Base-by-base conservation (phyloP, 2,797 vertebrate species). In the Lagocephalus sceleratus region DNA sequence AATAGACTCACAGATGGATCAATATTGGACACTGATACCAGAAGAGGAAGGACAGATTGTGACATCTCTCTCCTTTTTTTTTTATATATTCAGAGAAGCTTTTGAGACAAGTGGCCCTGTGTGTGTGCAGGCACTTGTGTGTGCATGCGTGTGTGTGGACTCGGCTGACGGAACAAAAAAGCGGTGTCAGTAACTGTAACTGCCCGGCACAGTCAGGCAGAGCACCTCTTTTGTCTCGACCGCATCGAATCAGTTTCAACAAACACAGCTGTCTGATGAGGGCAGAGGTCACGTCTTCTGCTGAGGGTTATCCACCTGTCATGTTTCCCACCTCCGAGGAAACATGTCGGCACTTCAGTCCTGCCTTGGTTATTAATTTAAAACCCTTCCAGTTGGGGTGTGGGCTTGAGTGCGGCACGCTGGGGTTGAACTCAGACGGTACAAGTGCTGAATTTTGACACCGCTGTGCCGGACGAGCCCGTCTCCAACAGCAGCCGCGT, bases 1-100 rank as follows among this genome's bases (percentile, higher is more conserved):
- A 70, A 91, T 89, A 85, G 85, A 88, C 84, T 88, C 54, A 38
- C 57, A 72, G 64, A 77, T 47, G 68, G 85, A 86, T 90, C 86
- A 19, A 90, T 91, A 84, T 54, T 2, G 60, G 85, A 81, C 84
- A 88, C 73, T 82, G 82, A 89, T 83, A 85, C 76, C 64, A 57
- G 57, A 66, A 80, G 75, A 81, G 78, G 85, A 87, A 88, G 86
- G 85, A 88, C 87, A 85, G 75, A 84, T 80, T 71, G 77, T 77
- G 66, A 85, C 79, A 85, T 82, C 66, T 72, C 63, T 82, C 79
- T 71, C 57, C 52, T 66, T 71, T 66, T 39, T n/a, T 29, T 41
- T 66, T 39, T n/a, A 23, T 41, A 58, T 63, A 75, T 78, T 67
- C 56, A 73, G 75, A 74, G 49, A 60, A 68, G 51, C 57, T 76